These are phyloP conservation scores for Colletes gigas DNA, from an alignment of 1,140 invertebrate species.

Conservation along the genomic window DNA sequence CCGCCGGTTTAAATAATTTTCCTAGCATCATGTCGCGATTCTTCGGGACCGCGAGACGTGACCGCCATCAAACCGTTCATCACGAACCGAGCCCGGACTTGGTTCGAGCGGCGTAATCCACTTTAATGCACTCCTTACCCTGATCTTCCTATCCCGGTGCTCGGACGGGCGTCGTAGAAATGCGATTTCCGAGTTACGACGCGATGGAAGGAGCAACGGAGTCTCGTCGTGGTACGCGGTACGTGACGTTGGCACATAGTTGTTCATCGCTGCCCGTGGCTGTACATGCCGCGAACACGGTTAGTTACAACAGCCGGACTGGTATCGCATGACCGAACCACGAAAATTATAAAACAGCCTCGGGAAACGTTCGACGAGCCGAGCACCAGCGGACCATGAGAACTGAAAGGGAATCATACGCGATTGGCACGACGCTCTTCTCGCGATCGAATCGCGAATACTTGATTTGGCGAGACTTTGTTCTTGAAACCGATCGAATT, in stretches of 20 bases:
- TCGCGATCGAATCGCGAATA: no score
- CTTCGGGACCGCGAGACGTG: conserved; percentile 30
- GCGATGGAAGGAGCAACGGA: conserved; percentile 37
- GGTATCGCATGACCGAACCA: conserved; percentile 66
- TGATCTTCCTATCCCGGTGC: conserved; percentile 9
- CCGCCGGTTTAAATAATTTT: conserved; percentile 22
- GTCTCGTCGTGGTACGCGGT: conserved; percentile 31
- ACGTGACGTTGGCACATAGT: conserved; percentile 67
- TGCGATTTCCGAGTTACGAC: conserved; percentile 54
- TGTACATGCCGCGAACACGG: conserved; percentile 59
- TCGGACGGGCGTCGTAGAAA: conserved; percentile 40
- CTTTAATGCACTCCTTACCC: conserved; percentile 24
- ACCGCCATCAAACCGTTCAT: conserved; percentile 36
- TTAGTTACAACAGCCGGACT: conserved; percentile 63
- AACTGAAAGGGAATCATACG: conserved; percentile 17
- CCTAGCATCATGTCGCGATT: conserved; percentile 28
- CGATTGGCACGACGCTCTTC: neutral
- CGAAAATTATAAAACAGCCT: conserved; percentile 68
- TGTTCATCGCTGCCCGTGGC: conserved; percentile 52
- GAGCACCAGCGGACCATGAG: neutral
- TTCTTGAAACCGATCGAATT: no score
- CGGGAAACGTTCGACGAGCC: conserved; percentile 24
- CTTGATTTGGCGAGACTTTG: no score
- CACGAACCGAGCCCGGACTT: conserved; percentile 22
- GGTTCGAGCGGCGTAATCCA: conserved; percentile 21